Conservation (phyloP, 2,113 vertebrate genomes). For the Megaceryle maxima region DNA sequence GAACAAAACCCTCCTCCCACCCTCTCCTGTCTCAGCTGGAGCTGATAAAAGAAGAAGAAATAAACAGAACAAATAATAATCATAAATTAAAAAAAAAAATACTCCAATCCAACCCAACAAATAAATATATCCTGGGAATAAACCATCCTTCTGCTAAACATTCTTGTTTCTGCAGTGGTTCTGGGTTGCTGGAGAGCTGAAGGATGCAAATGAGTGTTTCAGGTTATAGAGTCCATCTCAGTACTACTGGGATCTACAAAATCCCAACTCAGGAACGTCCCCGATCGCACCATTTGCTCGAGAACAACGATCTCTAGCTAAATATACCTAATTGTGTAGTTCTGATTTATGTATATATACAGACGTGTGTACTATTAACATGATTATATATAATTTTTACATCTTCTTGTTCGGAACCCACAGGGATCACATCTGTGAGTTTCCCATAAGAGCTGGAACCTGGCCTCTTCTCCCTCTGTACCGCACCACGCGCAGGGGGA, state of each 20-base stretch:
- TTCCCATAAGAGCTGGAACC: not conserved
- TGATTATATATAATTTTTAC: not conserved
- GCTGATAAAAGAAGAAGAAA: constrained; percentile 43
- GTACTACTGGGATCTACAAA: not conserved
- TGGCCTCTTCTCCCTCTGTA: not conserved
- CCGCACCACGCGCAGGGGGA: not conserved
- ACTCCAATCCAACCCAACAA: not conserved
- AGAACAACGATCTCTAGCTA: not conserved
- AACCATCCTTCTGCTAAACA: not conserved
- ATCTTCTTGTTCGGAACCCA: not conserved
- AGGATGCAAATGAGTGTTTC: not conserved
- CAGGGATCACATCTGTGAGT: not conserved
- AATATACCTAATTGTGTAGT: not conserved
- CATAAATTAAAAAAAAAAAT: not conserved
- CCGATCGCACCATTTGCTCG: not conserved
- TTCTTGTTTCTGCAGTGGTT: not conserved
- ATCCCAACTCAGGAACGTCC: not conserved
- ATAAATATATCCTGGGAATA: constrained; percentile 9
- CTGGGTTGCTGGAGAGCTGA: not conserved
- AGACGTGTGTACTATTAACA: not conserved
- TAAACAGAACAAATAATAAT: constrained; percentile 25
- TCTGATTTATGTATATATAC: not conserved
- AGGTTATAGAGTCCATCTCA: not conserved
- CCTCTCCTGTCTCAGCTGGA: constrained; percentile 55
- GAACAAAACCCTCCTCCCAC: constrained; percentile 65